Base-by-base conservation (phyloP, 2,113 vertebrate genomes). In the Zosterops hypoxanthus region DNA sequence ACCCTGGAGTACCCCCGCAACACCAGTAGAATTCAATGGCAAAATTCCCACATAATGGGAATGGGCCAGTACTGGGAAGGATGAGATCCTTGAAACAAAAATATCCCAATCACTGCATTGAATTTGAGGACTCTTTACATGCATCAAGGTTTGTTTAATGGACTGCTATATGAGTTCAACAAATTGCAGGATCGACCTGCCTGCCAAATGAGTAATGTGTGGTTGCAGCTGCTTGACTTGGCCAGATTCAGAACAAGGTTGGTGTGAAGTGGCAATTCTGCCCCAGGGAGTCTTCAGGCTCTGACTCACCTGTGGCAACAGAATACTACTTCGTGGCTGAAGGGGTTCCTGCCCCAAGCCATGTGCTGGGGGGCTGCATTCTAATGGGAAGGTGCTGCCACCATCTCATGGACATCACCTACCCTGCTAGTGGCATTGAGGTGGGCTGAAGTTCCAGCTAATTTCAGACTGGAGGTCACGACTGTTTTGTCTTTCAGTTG, bases 201-300 rank as follows among this genome's bases (percentile, higher is more conserved):
- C 87, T 94, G 89, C 82, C 68, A 82, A 72, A 47, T 50, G 47
- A 68, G 57, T 72, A 24, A 78, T 26, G 41, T 14, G 53, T 33
- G 36, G 44, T 13, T 64, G 59, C 66, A 90, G 92, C 75, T 94
- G 81, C 89, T 95, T 64, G 64, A 22, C 47, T 86, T 73, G 60
- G 76, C 56, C 34, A 52, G 34, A 71, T 88, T 79, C 33, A 78
- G 79, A 96, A 60, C 60, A 50, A 90, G 20, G 33, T 34, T 92
- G 86, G 42, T 89, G 11, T 76, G 63, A 93, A 65, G 63, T 25
- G 68, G 49, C 11, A 22, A 4, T 86, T 86, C 80, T 84, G 46
- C 88, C 63, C 68, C 10, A 25, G 60, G 50, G 61, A 91, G 36
- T 56, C 33, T 59, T 84, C 4, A 20, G 69, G 34, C 76, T 92